Percentiles rank a stretch among this genome's conserved stretches.
phyloP scores from a whole-genome alignment of 2,113 vertebrate species.

The Mus spicilegus region DNA sequence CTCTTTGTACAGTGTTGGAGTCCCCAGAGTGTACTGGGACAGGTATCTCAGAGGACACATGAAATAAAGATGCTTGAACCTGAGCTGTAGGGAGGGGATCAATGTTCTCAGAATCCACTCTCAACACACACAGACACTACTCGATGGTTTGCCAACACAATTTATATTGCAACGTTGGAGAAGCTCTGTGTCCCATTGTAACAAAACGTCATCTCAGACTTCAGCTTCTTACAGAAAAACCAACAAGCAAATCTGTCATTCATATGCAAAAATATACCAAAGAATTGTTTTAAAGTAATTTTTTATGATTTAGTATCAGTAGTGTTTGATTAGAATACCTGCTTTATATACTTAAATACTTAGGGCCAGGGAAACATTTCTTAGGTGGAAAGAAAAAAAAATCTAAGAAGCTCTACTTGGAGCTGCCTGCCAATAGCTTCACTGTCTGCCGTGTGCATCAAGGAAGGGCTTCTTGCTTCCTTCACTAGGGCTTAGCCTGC shows the following conservation, averaged over 20 bases:
- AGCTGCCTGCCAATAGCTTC: too few relatives aligned
- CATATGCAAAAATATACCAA: background rate
- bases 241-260: background rate
- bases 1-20: background rate
- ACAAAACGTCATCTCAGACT: background rate
- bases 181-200: background rate
- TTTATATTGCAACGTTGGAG: background rate
- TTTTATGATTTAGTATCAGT: background rate
- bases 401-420: too few relatives aligned
- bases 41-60: background rate
- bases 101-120: background rate
- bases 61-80: background rate
- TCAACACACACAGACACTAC: background rate
- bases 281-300: background rate
- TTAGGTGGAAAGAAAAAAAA: background rate
- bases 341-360: background rate
- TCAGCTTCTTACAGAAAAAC: background rate
- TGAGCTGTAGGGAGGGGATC: background rate
- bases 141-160: background rate
- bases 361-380: background rate
- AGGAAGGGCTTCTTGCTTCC: background rate
- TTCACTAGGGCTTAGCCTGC: fast-evolving
- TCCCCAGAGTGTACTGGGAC: background rate
- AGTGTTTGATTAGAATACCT: background rate
- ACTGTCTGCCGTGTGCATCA: background rate